Base-by-base conservation (phyloP, 53 echinoderm and acorn worm genomes). In the Temnopleurus reevesii region DNA sequence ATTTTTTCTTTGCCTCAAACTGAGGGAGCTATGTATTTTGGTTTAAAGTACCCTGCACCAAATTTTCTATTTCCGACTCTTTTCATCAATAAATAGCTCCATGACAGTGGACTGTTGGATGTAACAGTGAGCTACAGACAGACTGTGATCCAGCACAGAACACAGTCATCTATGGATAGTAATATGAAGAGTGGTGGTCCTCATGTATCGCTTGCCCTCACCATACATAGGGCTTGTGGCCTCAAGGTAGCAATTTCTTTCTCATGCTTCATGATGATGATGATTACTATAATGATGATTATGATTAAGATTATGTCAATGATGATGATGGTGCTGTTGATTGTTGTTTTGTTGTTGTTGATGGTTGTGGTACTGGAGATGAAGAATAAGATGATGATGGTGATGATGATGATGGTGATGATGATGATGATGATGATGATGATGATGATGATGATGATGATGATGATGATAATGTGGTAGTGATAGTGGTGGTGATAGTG, bases 111-210 rank as follows among this genome's bases (percentile, higher is more conserved):
- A 24, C 53, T 97, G 9, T 19, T 97, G 23, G 95, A 97, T 91
- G 94, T 97, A 41, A 97, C 98, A 1, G 90, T 95, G 18, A 97
- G 93, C 82, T 97, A 97, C 83, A 94, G 89, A 35, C 94, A 94
- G 23, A 86, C 79, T 12, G 61, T 93, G 8, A 53, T 46, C 38
- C 53, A 84, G 85, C 55, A 21, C 54, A 36, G 15, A 1, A 58
- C 43, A 28, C 29, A n/a, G 21, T 41, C 55, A 17, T 53, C 30
- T 9, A 57, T 45, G 64, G 84, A 13, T 33, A 33, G 10, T 6
- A 17, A 4, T 12, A 34, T 27, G 18, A 2, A 21, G 9, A 30
- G 66, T 3, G 85, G 63, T 7, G 91, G 84, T 21, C 89, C 95
- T 29, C 95, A 95, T 46, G 95, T 94, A 43, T 95, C 94, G 21